Base-by-base conservation (phyloP, 2,113 vertebrate genomes). In the Platycercus adscitus region DNA sequence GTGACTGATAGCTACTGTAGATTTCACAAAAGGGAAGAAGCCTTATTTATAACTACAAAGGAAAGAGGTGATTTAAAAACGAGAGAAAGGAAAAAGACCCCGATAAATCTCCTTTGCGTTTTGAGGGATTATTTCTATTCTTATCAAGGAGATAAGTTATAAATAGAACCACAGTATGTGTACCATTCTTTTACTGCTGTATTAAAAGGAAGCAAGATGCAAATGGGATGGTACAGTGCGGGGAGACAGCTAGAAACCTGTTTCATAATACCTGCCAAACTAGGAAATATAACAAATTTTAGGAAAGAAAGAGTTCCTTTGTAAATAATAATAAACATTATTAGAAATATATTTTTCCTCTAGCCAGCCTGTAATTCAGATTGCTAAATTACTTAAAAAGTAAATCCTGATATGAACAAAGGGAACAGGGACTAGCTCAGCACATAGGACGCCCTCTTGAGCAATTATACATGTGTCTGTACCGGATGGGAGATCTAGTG, bases 1-100 rank as follows among this genome's bases (percentile, higher is more conserved):
- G 85, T 86, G 97, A 95, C 92, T 91, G 91, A 95, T 88, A 93
- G 87, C 55, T 76, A 92, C 41, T 49, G 86, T 49, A 71, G 44
- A 86, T 81, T 61, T 87, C 71, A 88, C 75, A 93, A 91, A 93
- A 83, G 46, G 44, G n/a, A 82, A 81, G 69, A 50, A 91, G 33
- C 33, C 66, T 89, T 83, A 88, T 95, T 89, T 95, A 79, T 91
- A 89, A 56, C 60, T 69, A 44, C n/a, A 95, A 89, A 94, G 69
- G 75, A 84, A 95, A 95, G 63, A 71, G 43, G 7, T 95, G 25
- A 72, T 88, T 94, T 66, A 81, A 52, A 77, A 94, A 92, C 60
- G 55, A 24, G 41, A 80, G 52, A 39, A 56, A 90, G 24, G 17
- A 65, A 78, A 70, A 92, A 88, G 46, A 66, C 2, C 16, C 61